A percentile compares a stretch with the other conserved stretches of the same genome.
These are phyloP conservation scores for Caenorhabditis sp. DNA, from an alignment of 2,888 invertebrate genomes.

Conservation along the genomic window DNA sequence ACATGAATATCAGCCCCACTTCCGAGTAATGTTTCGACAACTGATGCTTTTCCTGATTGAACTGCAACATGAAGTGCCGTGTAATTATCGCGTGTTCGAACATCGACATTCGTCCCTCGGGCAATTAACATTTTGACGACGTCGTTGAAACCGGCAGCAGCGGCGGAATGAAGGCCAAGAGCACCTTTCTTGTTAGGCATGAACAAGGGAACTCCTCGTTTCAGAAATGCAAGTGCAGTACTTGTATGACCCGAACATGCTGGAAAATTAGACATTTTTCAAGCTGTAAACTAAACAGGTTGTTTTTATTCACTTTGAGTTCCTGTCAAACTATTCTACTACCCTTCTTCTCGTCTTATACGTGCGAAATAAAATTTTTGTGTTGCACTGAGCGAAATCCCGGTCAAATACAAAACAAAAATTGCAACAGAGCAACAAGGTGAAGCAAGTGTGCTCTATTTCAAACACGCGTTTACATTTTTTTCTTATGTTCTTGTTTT, in stretches of 20 bases:
- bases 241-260: slow-evolving; percentile 96
- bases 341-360: too few species aligned
- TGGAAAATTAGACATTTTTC: background rate
- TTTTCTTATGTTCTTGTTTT: too few species aligned
- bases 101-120: slow-evolving; percentile 95
- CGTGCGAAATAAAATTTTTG: too few species aligned
- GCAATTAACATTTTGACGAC: slow-evolving; percentile 80
- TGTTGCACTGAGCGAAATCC: too few species aligned
- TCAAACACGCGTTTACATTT: too few species aligned
- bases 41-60: slow-evolving; percentile 72
- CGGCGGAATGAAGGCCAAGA: slow-evolving; percentile 95
- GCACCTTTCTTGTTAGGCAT: slow-evolving; percentile 99
- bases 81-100: slow-evolving; percentile 95
- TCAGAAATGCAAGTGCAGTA: slow-evolving; percentile 96
- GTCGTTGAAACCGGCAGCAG: slow-evolving; percentile 93
- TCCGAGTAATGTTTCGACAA: slow-evolving; percentile 79
- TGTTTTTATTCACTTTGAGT: too few species aligned
- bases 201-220: slow-evolving; percentile 96
- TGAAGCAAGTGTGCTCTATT: too few species aligned
- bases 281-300: too few species aligned
- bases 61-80: slow-evolving; percentile 97
- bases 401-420: too few species aligned
- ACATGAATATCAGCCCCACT: slow-evolving; percentile 97
- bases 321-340: too few species aligned
- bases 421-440: too few species aligned